Evolutionary conservation across 1,140 invertebrate genomes (phyloP), one percentile per base, ranked within the genome.

Genomic region (Artemia franciscana): DNA sequence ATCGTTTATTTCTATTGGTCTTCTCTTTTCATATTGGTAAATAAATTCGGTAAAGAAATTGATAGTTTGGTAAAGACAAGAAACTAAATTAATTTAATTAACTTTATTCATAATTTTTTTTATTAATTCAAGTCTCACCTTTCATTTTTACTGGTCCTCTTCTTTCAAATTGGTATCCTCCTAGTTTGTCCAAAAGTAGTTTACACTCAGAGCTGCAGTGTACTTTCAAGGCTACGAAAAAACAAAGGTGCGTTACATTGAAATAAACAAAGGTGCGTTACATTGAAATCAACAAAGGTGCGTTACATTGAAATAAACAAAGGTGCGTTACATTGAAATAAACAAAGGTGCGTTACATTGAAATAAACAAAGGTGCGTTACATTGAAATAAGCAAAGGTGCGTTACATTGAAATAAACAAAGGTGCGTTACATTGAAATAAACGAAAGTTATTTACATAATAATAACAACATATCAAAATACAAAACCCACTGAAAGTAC

Each of bases 141-240:
- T 94, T 93, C 79, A 92, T 85, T 1, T 79, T 74, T 1, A 91
- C 80, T 2, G 86, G 65, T 0, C 90, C 90, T 5, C 90, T 78
- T 67, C 90, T 85, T 27, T 91, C 84, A 2, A 88, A 78, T 26
- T 80, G 71, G 72, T 91, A 93, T 2, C 89, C 89, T 1, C 85
- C 84, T 1, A 92, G 71, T 61, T 80, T 78, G 61, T 85, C 81
- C 7, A 93, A 73, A 3, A 90, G 73, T 0, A 78, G 71, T 63
- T 84, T 84, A 65, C 84, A 87, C 65, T 82, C 79, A 57, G 74
- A 73, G 64, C 86, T 90, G 67, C 87, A 89, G 73, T 92, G 88
- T 60, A 93, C 90, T 70, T 84, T 84, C 26, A 90, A 74, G 5
- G 88, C 88, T 86, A 70, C 26, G 72, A 74, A 67, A 63, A 70